phyloP scores from a whole-genome alignment of 2,797 vertebrate genomes.

The Gymnoscopelus microlampas region DNA sequence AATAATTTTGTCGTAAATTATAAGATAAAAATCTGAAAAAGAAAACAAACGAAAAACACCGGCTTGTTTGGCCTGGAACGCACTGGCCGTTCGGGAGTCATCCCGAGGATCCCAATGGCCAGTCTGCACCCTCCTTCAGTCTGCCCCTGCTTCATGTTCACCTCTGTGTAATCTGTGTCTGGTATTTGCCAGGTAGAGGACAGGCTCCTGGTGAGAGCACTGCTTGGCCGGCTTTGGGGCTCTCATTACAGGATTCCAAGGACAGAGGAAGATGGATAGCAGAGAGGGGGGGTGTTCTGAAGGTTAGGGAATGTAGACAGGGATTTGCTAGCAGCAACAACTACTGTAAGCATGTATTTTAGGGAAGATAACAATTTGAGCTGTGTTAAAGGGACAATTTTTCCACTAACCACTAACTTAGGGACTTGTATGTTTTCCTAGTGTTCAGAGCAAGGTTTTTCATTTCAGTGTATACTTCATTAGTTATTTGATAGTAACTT shows the following conservation, averaged over 20 bases:
- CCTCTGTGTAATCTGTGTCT: constrained; percentile 27
- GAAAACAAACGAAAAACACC: too few relatives aligned
- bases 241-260: constrained; percentile 39
- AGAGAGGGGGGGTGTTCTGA: constrained; percentile 24
- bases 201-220: constrained; percentile 17
- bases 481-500: neutral
- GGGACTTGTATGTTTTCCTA: too few relatives aligned
- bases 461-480: too few relatives aligned
- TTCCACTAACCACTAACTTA: too few relatives aligned
- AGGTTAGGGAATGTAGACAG: constrained; percentile 38
- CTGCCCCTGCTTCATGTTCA: constrained; percentile 49
- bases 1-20: too few relatives aligned
- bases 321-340: constrained; percentile 6
- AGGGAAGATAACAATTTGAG: neutral
- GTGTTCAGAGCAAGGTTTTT: too few relatives aligned
- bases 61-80: too few relatives aligned
- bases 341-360: neutral
- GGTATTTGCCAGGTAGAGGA: constrained; percentile 26
- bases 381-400: too few relatives aligned
- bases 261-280: constrained; percentile 47
- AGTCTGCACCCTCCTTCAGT: too few relatives aligned
- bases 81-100: too few relatives aligned
- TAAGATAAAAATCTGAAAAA: too few relatives aligned
- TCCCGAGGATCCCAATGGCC: too few relatives aligned
- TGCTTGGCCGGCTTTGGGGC: constrained; percentile 32